Base-by-base conservation (phyloP, 2,113 vertebrate genomes). In the Paramormyrops kingsleyae region DNA sequence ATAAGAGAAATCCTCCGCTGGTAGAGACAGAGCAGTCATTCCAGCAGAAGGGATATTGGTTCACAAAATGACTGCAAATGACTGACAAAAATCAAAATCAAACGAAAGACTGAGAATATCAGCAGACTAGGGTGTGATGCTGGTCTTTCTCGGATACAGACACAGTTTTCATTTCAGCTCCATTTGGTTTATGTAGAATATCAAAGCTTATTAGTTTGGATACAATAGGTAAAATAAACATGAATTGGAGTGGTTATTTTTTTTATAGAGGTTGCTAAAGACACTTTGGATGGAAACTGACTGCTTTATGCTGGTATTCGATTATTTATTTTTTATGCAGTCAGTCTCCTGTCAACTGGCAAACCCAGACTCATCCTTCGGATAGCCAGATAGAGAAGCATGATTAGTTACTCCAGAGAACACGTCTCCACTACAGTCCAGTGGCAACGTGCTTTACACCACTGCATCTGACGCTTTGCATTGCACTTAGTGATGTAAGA, bases 11-110 rank as follows among this genome's bases (percentile, higher is more conserved):
- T 93, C 93, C 86, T 95, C 93, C 96, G 94, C 95, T 95, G 94
- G 91, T 91, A 93, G 95, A 96, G 95, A 96, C 96, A 95, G 85
- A 1, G 94, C 94, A 92, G 94, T 94, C 94, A 93, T 93, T 95
- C 94, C 95, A 93, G 91, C 90, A 93, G 59, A 77, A 93, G 94
- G 93, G 42, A 93, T 93, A 96, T 92, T 70, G 70, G 90, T 93
- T 93, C 93, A 92, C 91, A 94, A 93, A 93, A 92, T 93, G 93
- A n/a, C n/a, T n/a, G n/a, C n/a, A n/a, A n/a, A n/a, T n/a, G n/a
- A n/a, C n/a, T n/a, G 49, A 77, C 12, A 50, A 70, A 24, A 56
- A 42, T 44, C 80, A 70, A 47, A 91, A 70, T 31, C 90, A 92
- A 89, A 2, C 31, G 5, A 52, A 83, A 83, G 27, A 83, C 2